Evolutionary conservation across 2,113 vertebrate genomes (phyloP).

Genomic region (Myxocyprinus asiaticus): DNA sequence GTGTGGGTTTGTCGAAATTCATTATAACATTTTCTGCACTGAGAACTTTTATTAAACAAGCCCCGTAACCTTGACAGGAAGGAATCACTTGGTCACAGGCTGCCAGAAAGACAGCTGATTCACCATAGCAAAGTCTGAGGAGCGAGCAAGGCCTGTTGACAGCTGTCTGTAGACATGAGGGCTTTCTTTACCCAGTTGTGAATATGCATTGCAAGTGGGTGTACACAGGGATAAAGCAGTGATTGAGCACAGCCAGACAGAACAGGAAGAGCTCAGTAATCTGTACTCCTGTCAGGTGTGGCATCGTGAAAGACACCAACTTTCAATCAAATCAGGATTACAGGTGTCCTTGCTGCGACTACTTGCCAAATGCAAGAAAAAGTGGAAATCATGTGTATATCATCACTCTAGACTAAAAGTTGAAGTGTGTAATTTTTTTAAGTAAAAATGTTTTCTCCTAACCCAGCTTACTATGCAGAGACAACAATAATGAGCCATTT

Average conservation of each 20-base stretch:
- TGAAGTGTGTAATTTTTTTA: too few species aligned
- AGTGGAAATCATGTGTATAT: too few species aligned
- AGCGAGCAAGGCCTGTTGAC: slow-evolving; percentile 44
- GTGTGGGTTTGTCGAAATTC: slow-evolving; percentile 9
- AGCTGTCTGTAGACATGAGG: slow-evolving; percentile 48
- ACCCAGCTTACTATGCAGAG: too few species aligned
- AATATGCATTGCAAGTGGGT: slow-evolving; percentile 46
- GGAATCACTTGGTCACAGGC: not conserved
- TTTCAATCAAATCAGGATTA: slow-evolving; percentile 30
- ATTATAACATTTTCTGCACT: not conserved
- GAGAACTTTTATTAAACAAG: slow-evolving; percentile 12
- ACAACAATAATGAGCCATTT: too few species aligned
- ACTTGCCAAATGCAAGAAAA: not conserved
- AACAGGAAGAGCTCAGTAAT: slow-evolving; percentile 38
- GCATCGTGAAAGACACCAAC: slow-evolving; percentile 8
- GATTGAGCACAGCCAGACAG: slow-evolving; percentile 48
- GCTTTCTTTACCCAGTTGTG: slow-evolving; percentile 51
- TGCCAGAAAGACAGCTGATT: not conserved
- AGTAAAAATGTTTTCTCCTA: too few species aligned
- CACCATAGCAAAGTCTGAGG: slow-evolving; percentile 22
- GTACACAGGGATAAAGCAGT: slow-evolving; percentile 50
- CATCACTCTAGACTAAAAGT: too few species aligned
- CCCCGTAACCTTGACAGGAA: not conserved
- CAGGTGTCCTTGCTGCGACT: not conserved
- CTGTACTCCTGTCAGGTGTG: slow-evolving; percentile 33